A percentile compares a stretch with the other conserved stretches of the same genome.
Conservation (phyloP, 2,888 invertebrate genomes). For the Acronicta aceris region DNA sequence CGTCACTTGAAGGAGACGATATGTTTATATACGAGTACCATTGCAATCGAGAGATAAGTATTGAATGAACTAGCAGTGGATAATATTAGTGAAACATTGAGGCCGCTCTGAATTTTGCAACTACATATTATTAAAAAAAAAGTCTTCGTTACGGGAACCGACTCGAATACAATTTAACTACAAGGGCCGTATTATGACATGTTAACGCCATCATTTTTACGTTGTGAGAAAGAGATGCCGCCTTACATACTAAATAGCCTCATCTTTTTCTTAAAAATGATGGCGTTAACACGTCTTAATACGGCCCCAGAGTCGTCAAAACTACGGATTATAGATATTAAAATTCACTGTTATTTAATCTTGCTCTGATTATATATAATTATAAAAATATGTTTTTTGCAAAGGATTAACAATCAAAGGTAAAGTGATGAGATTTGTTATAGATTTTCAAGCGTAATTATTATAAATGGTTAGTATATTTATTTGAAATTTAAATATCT, state of each 20-base stretch:
- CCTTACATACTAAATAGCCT: too few species aligned
- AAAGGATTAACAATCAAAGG: constrained; percentile 1
- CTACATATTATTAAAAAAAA: too few species aligned
- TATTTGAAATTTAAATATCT: not conserved
- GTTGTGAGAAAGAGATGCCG: too few species aligned
- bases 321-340: not conserved
- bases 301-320: not conserved
- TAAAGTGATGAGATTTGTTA: constrained; percentile 32
- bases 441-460: constrained; percentile 32
- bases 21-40: constrained; percentile 13
- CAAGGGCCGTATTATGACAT: too few species aligned
- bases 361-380: constrained; percentile 15
- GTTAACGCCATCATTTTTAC: too few species aligned
- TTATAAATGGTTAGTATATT: not conserved
- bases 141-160: too few species aligned
- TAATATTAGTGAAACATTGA: not conserved
- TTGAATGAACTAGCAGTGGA: too few species aligned
- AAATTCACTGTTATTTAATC: constrained; percentile 18
- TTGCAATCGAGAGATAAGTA: constrained; percentile 14
- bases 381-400: constrained; percentile 12
- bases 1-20: constrained; percentile 17
- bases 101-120: not conserved
- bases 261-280: too few species aligned
- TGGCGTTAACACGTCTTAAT: too few species aligned
- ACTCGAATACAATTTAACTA: too few species aligned